Conservation (phyloP, 2,113 vertebrate species). For the Sander vitreus region DNA sequence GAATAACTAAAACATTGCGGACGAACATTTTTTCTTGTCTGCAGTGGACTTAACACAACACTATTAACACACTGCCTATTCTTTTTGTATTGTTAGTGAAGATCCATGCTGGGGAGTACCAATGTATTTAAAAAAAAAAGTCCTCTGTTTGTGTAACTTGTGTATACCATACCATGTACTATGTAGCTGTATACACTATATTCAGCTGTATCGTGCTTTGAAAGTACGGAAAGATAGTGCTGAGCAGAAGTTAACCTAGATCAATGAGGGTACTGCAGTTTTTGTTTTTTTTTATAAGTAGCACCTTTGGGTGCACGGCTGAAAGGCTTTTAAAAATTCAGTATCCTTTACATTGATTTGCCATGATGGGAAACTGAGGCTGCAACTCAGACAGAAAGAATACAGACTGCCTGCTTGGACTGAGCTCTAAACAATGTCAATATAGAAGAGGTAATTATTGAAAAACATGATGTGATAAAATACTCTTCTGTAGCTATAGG, state of each 20-base stretch:
- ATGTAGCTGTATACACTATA: too few relatives aligned
- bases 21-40: background rate
- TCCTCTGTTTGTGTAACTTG: background rate
- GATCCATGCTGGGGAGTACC: background rate
- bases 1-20: constrained; percentile 19
- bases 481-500: background rate
- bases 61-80: background rate
- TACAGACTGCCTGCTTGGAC: too few relatives aligned
- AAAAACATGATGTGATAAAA: background rate
- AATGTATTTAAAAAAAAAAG: background rate
- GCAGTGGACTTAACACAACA: too few relatives aligned
- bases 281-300: background rate
- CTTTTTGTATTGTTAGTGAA: background rate
- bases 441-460: background rate
- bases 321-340: background rate
- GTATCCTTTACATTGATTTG: background rate
- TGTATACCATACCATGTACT: background rate
- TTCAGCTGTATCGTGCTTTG: background rate
- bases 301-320: background rate
- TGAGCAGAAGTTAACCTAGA: background rate
- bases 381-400: background rate
- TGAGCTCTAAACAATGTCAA: background rate
- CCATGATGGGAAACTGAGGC: background rate
- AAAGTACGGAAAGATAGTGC: background rate
- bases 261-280: background rate